These are phyloP conservation scores for Phragmatobia fuliginosa DNA, from an alignment of 2,888 invertebrate genomes.

Conservation along the genomic window DNA sequence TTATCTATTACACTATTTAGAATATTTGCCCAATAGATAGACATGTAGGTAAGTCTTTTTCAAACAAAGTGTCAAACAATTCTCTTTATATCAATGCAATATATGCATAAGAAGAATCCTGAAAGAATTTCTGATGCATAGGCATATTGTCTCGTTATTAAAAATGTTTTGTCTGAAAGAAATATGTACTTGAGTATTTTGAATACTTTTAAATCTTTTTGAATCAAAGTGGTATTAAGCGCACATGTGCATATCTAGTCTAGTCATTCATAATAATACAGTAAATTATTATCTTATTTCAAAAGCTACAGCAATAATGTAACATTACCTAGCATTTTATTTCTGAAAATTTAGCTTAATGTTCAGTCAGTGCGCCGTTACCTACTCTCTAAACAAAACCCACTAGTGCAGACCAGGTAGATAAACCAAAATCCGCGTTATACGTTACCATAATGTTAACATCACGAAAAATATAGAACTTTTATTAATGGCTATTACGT, in stretches of 20 bases:
- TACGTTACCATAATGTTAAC: background rate
- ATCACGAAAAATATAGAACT: constrained; percentile 15
- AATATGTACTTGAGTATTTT: too few relatives aligned
- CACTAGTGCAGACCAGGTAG: background rate
- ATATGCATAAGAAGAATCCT: too few relatives aligned
- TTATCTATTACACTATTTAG: background rate
- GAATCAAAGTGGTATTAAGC: too few relatives aligned
- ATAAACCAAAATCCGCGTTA: constrained; percentile 1
- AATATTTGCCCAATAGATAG: background rate
- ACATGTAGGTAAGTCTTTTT: too few relatives aligned
- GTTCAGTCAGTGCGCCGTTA: background rate
- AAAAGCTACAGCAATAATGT: background rate
- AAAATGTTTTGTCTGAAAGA: too few relatives aligned
- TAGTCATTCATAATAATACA: background rate
- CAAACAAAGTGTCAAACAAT: too few relatives aligned
- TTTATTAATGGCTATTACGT: constrained; percentile 18
- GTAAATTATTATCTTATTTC: background rate
- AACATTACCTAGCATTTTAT: background rate
- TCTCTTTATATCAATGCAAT: too few relatives aligned
- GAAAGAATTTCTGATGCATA: too few relatives aligned
- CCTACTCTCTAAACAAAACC: background rate
- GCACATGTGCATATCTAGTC: background rate
- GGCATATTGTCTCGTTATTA: too few relatives aligned
- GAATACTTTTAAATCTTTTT: too few relatives aligned
- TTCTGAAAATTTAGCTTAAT: background rate